Conservation (phyloP, 2,888 invertebrate species). For the Ditylenchus weischeri region DNA sequence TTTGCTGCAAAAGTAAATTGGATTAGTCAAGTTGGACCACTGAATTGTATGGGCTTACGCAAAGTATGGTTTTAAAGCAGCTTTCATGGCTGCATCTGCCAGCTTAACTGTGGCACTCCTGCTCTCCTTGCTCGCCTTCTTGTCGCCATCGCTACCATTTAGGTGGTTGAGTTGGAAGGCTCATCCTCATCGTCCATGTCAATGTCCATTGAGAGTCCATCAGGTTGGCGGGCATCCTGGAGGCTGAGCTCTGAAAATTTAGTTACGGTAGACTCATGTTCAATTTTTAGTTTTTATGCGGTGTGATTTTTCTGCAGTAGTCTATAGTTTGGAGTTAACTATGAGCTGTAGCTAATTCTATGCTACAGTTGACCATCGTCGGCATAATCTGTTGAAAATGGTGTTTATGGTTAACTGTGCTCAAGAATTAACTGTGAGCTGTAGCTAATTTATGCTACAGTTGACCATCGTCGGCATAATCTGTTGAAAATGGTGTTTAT, state of each 20-base stretch:
- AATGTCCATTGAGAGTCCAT: constrained; percentile 26
- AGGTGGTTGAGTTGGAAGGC: not conserved
- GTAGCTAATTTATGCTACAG: too few species aligned
- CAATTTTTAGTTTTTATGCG: too few species aligned
- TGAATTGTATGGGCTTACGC: constrained; percentile 8
- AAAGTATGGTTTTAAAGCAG: constrained; percentile 28
- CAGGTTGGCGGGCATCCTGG: not conserved
- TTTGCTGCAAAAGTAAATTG: constrained; percentile 18
- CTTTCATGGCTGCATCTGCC: constrained; percentile 29
- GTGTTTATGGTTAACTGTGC: too few species aligned
- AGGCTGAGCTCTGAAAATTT: not conserved
- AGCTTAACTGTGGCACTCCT: constrained; percentile 22
- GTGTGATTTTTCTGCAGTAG: too few species aligned
- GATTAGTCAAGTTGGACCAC: not conserved
- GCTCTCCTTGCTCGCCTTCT: constrained; percentile 1
- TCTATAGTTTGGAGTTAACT: too few species aligned
- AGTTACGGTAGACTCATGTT: too few species aligned
- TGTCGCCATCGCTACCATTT: not conserved
- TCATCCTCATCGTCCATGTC: constrained; percentile 19
- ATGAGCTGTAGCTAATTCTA: too few species aligned
- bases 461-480: too few species aligned
- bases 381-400: too few species aligned
- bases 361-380: too few species aligned
- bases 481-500: too few species aligned
- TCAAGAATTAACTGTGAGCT: too few species aligned